phyloP scores from a whole-genome alignment of 2,113 vertebrate species.

The Henicopernis longicauda region DNA sequence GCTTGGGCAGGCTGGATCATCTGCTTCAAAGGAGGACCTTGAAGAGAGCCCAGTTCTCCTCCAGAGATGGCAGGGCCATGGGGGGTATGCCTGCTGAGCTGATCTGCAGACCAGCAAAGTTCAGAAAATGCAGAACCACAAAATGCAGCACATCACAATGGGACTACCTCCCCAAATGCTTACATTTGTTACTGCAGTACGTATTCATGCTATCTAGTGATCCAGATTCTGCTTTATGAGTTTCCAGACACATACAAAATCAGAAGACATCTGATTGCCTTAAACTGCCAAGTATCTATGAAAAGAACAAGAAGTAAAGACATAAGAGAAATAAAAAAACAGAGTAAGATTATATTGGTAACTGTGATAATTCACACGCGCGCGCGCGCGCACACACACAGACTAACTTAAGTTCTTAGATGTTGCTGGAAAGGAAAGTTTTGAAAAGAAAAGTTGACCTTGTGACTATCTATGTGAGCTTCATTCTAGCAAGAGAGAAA shows the following conservation, averaged over 20 bases:
- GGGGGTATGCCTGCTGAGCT: neutral
- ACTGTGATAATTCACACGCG: neutral
- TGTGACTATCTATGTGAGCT: neutral
- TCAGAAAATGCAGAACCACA: neutral
- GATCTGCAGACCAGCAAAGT: neutral
- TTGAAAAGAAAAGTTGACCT: neutral
- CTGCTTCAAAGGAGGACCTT: neutral
- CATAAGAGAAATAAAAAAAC: neutral
- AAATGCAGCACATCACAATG: neutral
- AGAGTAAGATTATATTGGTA: neutral
- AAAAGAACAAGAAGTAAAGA: neutral
- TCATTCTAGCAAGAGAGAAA: neutral
- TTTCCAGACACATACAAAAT: neutral
- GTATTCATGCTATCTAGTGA: neutral
- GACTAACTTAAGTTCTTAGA: neutral
- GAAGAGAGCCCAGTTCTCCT: neutral
- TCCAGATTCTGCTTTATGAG: neutral
- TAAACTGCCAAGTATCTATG: too few species aligned
- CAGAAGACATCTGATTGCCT: neutral
- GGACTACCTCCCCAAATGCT: neutral
- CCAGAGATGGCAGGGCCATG: neutral
- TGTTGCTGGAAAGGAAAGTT: neutral
- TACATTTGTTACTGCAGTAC: neutral
- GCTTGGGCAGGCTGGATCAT: neutral
- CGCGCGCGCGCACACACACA: rapidly evolving